These are phyloP conservation scores for Microplitis mediator DNA, from an alignment of 1,140 invertebrate species.

Conservation along the genomic window DNA sequence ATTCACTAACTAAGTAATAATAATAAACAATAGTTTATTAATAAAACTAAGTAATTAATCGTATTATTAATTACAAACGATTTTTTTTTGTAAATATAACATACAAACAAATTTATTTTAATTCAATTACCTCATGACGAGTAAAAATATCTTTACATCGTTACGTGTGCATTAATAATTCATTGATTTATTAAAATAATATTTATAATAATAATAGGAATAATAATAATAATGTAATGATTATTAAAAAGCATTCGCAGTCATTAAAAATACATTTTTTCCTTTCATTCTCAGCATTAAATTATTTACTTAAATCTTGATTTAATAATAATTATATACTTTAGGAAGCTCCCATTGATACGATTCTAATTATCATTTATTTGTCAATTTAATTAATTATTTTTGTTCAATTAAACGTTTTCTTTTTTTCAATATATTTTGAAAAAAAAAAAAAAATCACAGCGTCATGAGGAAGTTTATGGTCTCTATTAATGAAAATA, in stretches of 20 bases:
- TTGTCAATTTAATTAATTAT: not conserved
- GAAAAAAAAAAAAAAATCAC: slow-evolving; percentile 13
- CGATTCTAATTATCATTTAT: not conserved
- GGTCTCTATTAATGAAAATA: not conserved
- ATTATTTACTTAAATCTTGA: not conserved
- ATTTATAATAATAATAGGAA: too few species aligned
- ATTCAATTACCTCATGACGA: too few species aligned
- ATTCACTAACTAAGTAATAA: too few species aligned
- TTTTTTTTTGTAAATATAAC: too few species aligned
- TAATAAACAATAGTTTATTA: too few species aligned
- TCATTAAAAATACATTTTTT: slow-evolving; percentile 4
- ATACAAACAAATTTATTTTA: too few species aligned
- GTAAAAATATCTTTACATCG: too few species aligned
- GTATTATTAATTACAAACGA: too few species aligned
- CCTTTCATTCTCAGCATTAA: not conserved
- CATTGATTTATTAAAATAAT: too few species aligned
- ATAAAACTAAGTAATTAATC: too few species aligned
- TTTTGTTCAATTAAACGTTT: not conserved
- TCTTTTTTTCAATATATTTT: not conserved
- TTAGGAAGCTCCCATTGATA: not conserved
- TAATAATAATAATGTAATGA: too few species aligned
- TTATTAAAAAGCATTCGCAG: not conserved
- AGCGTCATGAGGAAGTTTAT: slow-evolving; percentile 10
- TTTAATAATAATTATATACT: not conserved
- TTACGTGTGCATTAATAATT: too few species aligned